Conservation (phyloP, 2,113 vertebrate genomes). For the Gyps fulvus region DNA sequence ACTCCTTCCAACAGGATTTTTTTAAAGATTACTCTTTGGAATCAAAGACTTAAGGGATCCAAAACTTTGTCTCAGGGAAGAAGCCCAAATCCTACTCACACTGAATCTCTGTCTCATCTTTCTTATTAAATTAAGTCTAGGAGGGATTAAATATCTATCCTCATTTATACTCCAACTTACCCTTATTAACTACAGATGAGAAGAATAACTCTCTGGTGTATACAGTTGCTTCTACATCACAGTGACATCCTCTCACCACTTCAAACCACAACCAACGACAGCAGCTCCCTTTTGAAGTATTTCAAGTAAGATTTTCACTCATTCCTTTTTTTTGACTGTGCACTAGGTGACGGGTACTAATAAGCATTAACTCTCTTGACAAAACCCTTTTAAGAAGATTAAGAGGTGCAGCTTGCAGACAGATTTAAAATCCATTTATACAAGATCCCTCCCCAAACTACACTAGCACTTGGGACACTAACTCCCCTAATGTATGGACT, state of each 20-base stretch:
- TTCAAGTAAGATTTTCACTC: slow-evolving; percentile 8
- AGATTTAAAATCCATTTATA: background rate
- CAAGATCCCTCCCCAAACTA: background rate
- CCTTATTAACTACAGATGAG: background rate
- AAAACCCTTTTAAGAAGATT: slow-evolving; percentile 54
- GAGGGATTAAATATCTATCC: slow-evolving; percentile 8
- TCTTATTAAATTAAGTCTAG: slow-evolving; percentile 9
- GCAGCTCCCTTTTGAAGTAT: background rate
- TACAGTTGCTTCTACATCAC: background rate
- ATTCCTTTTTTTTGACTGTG: background rate
- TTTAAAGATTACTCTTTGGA: background rate
- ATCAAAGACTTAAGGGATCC: background rate
- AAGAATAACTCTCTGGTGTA: background rate
- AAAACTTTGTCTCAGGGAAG: background rate
- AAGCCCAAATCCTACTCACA: background rate
- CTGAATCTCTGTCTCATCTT: background rate
- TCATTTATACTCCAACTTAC: background rate
- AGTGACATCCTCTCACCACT: background rate
- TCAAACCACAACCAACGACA: background rate
- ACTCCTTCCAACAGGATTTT: background rate
- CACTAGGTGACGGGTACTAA: slow-evolving; percentile 13
- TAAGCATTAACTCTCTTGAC: slow-evolving; percentile 24
- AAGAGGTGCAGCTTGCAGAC: background rate
- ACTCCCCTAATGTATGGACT: background rate
- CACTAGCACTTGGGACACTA: background rate